A percentile compares a stretch with the other conserved stretches of the same genome.
Evolutionary conservation across 2,888 invertebrate genomes (phyloP).

Genomic region (Acronicta aceris): DNA sequence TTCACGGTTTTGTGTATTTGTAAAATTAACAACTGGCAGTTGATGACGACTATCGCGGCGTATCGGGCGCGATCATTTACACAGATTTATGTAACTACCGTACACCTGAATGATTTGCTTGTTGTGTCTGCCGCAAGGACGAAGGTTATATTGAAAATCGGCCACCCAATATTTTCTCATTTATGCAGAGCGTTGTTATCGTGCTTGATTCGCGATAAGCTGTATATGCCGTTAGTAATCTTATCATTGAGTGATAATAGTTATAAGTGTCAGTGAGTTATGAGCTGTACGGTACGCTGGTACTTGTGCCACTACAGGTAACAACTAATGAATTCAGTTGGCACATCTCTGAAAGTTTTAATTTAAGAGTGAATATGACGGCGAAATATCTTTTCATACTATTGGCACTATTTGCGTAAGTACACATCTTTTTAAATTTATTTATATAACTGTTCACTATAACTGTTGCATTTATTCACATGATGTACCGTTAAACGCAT

Average conservation of each 20-base stretch:
- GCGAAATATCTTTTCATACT: slow-evolving; percentile 71
- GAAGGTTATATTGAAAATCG: slow-evolving; percentile 70
- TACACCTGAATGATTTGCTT: slow-evolving; percentile 29
- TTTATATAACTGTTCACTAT: slow-evolving; percentile 17
- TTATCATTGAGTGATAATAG: slow-evolving; percentile 88
- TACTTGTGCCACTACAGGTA: slow-evolving; percentile 78
- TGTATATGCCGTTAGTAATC: slow-evolving; percentile 83
- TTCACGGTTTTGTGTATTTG: slow-evolving; percentile 56
- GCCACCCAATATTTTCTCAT: slow-evolving; percentile 74
- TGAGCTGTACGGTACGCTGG: slow-evolving; percentile 79
- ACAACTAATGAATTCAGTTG: slow-evolving; percentile 73
- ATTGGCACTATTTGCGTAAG: slow-evolving; percentile 77
- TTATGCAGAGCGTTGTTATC: slow-evolving; percentile 82
- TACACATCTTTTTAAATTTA: slow-evolving; percentile 52
- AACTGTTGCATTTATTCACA: slow-evolving; percentile 12
- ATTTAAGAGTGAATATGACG: slow-evolving; percentile 76
- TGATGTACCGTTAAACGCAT: slow-evolving; percentile 5
- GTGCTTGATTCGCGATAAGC: slow-evolving; percentile 86
- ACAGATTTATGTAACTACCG: slow-evolving; percentile 52
- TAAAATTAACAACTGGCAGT: slow-evolving; percentile 59
- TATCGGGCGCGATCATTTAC: slow-evolving; percentile 49
- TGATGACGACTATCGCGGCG: slow-evolving; percentile 51
- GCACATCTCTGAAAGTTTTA: slow-evolving; percentile 65
- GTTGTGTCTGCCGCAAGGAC: slow-evolving; percentile 28
- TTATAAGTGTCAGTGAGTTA: slow-evolving; percentile 88